phyloP scores from a whole-genome alignment of 2,797 vertebrate species.

The Clarias fuscus region DNA sequence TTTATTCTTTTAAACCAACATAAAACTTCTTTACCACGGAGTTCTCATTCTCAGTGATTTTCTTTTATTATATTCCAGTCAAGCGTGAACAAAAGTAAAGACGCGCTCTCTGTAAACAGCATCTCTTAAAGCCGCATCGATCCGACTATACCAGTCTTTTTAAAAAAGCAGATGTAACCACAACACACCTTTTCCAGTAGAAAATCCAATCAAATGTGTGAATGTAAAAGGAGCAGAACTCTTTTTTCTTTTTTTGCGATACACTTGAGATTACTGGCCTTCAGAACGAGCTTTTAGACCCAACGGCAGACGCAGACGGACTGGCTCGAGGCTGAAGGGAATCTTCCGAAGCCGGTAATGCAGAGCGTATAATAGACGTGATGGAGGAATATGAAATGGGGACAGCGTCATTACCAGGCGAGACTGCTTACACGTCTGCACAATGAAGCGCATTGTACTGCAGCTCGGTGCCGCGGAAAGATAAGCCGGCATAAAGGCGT shows the following conservation, averaged over 20 bases:
- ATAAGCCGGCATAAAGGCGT: neutral
- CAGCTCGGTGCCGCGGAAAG: neutral
- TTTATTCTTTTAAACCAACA: neutral
- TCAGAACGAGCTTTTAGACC: neutral
- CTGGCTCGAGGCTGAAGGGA: conserved; percentile 28
- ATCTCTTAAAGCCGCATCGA: neutral
- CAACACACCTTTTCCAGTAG: neutral
- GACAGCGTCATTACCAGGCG: conserved; percentile 25
- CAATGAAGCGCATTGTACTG: conserved; percentile 15
- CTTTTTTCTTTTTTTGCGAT: too few relatives aligned
- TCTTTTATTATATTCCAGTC: neutral
- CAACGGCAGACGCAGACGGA: neutral
- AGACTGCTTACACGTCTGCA: neutral
- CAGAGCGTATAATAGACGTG: conserved; percentile 8
- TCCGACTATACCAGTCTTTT: neutral
- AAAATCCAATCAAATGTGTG: neutral
- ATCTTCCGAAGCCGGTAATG: conserved; percentile 23
- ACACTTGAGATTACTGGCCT: neutral
- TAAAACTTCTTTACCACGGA: neutral
- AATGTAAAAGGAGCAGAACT: neutral
- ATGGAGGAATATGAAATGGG: conserved; percentile 12
- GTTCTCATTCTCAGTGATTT: neutral
- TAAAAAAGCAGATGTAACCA: neutral
- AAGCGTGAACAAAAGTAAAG: neutral
- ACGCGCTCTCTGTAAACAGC: neutral